phyloP scores from a whole-genome alignment of 2,113 vertebrate genomes.

The Hiodon tergisus region DNA sequence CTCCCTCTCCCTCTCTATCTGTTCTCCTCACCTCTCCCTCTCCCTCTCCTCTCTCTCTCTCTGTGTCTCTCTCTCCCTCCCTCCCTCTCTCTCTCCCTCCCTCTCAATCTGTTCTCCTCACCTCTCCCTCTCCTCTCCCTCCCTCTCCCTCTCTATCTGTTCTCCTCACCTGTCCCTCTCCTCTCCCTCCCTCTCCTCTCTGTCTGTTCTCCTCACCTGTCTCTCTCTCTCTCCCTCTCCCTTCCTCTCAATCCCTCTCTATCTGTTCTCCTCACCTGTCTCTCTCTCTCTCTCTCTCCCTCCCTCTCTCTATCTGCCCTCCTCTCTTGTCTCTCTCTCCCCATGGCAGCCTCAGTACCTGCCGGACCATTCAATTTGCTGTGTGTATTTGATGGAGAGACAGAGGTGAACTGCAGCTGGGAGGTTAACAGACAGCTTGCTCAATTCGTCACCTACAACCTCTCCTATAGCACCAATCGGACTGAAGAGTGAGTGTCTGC shows the following conservation, averaged over 20 bases:
- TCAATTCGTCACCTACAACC: slow-evolving; percentile 45
- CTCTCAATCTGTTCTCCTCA: background rate
- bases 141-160: background rate
- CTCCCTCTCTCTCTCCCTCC: background rate
- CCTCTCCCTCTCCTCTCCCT: background rate
- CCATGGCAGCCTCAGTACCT: slow-evolving; percentile 1
- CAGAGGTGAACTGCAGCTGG: slow-evolving; percentile 51
- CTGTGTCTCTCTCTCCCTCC: background rate
- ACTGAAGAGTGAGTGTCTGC: slow-evolving; percentile 19
- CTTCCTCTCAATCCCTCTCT: background rate
- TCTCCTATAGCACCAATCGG: slow-evolving; percentile 26
- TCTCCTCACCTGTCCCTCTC: background rate
- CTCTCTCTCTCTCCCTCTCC: background rate
- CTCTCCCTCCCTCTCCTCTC: no score
- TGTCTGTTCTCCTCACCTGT: no score
- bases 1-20: background rate
- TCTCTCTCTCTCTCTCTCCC: background rate
- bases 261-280: background rate
- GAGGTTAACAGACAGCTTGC: slow-evolving; percentile 45
- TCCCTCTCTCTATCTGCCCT: background rate
- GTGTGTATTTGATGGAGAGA: slow-evolving; percentile 48
- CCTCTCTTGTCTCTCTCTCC: background rate
- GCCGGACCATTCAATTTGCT: slow-evolving; percentile 35
- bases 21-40: background rate
- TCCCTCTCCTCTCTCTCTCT: background rate